phyloP scores from a whole-genome alignment of 2,113 vertebrate genomes.

The Tragelaphus strepsiceros region DNA sequence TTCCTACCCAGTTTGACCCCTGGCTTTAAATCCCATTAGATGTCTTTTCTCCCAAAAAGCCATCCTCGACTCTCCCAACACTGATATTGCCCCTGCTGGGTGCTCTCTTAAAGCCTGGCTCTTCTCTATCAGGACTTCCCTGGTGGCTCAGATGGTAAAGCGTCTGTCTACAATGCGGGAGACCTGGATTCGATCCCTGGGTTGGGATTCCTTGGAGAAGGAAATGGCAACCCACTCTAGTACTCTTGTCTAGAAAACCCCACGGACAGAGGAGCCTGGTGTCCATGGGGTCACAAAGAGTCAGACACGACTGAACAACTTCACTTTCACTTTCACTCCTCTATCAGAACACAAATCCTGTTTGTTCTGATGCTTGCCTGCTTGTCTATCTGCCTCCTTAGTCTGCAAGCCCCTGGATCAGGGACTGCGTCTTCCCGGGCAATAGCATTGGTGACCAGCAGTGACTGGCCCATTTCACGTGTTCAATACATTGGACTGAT shows the following conservation, averaged over 20 bases:
- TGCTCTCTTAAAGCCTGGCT: not conserved
- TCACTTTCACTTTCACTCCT: not conserved
- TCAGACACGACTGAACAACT: too few relatives aligned
- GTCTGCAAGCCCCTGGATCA: not conserved
- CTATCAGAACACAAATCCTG: not conserved
- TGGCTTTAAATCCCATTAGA: not conserved
- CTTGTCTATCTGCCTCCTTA: not conserved
- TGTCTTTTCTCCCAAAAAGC: not conserved
- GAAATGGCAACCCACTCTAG: too few relatives aligned
- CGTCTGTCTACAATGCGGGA: too few relatives aligned
- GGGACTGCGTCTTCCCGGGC: not conserved
- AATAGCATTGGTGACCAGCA: too few relatives aligned
- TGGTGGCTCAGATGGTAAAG: too few relatives aligned
- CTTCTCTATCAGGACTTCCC: not conserved
- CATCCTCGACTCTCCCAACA: not conserved
- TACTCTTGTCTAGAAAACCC: too few relatives aligned
- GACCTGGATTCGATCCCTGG: too few relatives aligned
- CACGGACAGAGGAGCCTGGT: too few relatives aligned
- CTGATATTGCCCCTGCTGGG: not conserved
- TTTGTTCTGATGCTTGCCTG: not conserved
- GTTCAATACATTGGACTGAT: not conserved
- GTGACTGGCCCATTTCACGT: not conserved
- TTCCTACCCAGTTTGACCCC: not conserved
- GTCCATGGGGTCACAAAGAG: too few relatives aligned
- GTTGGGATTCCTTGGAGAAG: too few relatives aligned